Conservation (phyloP, 2,797 vertebrate species). For the Eutrigla gurnardus region DNA sequence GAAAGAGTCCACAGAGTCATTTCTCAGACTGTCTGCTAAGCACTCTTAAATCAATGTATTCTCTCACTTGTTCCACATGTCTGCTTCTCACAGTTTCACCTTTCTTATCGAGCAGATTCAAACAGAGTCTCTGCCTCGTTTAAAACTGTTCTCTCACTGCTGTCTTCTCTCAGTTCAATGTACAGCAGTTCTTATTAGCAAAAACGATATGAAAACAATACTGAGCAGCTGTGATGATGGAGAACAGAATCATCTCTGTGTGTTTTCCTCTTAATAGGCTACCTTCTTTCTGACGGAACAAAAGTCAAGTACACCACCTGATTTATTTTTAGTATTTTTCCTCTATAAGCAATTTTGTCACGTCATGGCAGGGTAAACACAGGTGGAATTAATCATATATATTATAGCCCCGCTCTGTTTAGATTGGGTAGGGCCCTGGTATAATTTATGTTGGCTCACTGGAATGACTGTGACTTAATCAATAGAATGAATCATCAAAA, state of each 20-base stretch:
- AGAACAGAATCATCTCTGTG: not conserved
- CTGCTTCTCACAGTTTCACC: constrained; percentile 28
- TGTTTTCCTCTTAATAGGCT: not conserved
- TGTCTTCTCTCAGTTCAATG: not conserved
- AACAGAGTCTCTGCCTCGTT: not conserved
- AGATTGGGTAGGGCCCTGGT: too few species aligned
- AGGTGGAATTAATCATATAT: too few species aligned
- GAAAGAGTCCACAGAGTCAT: constrained; percentile 15
- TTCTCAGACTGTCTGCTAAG: constrained; percentile 16
- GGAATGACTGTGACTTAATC: too few species aligned
- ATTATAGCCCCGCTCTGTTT: too few species aligned
- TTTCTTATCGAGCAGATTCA: constrained; percentile 20
- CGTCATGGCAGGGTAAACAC: too few species aligned
- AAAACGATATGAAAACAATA: not conserved
- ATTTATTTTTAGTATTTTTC: not conserved
- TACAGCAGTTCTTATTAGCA: not conserved
- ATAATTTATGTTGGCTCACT: too few species aligned
- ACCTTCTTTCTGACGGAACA: not conserved
- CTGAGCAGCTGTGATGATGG: not conserved
- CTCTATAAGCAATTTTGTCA: not conserved
- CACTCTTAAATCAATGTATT: constrained; percentile 26
- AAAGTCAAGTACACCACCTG: not conserved
- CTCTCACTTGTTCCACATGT: constrained; percentile 28
- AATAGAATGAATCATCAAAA: too few species aligned
- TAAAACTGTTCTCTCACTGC: too few species aligned